Base-by-base conservation (phyloP, 2,797 vertebrate genomes). In the Halcyon leucocephala region DNA sequence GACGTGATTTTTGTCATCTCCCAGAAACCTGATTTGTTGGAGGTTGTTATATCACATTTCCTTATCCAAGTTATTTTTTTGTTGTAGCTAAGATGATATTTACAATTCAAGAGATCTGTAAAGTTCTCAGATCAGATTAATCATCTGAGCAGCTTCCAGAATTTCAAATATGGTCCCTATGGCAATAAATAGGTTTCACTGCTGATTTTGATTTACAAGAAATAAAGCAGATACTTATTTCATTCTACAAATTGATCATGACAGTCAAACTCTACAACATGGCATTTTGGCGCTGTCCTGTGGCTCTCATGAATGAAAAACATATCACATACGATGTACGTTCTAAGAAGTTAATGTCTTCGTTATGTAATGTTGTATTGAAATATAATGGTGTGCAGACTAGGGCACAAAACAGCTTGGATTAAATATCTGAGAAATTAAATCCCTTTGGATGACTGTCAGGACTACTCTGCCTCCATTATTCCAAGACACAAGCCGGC, bases 121-220 rank as follows among this genome's bases (percentile, higher is more conserved):
- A 89, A 89, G 77, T 89, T 93, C 73, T 39, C 60, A 82, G 82
- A 85, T 89, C 64, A 89, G 80, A 94, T 93, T 96, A 96, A 97
- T 89, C 74, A 93, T 46, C 70, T 41, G 44, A 65, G 54, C 42
- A 82, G 54, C 55, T 94, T 67, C 58, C 3, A 8, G 83, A 96
- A 95, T 94, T 90, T 85, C 80, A 93, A 93, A 84, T 42, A 46
- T 17, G 20, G 51, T 83, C 83, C 92, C 93, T 64, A n/a, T 70
- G 70, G 90, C 88, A 94, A 95, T 86, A 93, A 93, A 92, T 35
- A 87, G 49, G 54, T 85, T 96, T 95, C 72, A 71, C 67, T 52
- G 88, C 52, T 76, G 57, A 86, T 89, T 94, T 82, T 89, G 35
- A 91, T 86, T 90, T 96, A 82, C 77, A 86, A 87, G 81, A 83